These are phyloP conservation scores for Paradisaea rubra DNA, from an alignment of 2,113 vertebrate genomes.

Conservation along the genomic window DNA sequence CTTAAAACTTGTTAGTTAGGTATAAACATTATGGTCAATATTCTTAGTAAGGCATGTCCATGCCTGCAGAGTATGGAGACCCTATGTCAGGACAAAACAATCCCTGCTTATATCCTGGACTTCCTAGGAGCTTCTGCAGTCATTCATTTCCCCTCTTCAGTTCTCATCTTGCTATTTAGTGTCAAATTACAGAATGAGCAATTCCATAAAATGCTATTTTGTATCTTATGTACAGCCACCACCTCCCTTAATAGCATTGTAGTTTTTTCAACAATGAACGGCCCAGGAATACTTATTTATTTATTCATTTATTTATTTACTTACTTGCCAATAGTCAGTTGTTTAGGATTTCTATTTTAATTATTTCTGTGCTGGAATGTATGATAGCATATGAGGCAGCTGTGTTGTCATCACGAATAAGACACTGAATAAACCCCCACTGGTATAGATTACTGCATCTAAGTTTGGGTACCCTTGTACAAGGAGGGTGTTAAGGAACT, in stretches of 20 bases:
- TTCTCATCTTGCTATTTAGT: background rate
- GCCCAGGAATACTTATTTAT: background rate
- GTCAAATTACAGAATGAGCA: background rate
- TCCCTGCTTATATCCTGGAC: background rate
- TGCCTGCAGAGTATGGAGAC: background rate
- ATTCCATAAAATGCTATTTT: background rate
- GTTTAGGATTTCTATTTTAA: background rate
- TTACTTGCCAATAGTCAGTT: background rate
- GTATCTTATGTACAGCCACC: no score
- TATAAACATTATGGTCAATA: background rate
- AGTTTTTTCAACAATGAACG: background rate
- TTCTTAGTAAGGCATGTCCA: background rate
- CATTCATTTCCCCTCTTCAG: background rate
- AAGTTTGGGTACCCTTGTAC: fast-evolving
- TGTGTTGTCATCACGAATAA: background rate
- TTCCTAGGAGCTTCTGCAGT: background rate
- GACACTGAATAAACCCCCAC: background rate
- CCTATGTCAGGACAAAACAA: background rate
- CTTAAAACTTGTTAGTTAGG: background rate
- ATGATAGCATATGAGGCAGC: background rate
- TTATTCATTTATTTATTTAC: background rate
- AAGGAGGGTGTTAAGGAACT: background rate
- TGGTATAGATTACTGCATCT: background rate
- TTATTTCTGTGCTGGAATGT: background rate
- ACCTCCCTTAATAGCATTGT: background rate